These are phyloP conservation scores for Pelmatolapia mariae DNA, from an alignment of 2,113 vertebrate species.

Conservation along the genomic window DNA sequence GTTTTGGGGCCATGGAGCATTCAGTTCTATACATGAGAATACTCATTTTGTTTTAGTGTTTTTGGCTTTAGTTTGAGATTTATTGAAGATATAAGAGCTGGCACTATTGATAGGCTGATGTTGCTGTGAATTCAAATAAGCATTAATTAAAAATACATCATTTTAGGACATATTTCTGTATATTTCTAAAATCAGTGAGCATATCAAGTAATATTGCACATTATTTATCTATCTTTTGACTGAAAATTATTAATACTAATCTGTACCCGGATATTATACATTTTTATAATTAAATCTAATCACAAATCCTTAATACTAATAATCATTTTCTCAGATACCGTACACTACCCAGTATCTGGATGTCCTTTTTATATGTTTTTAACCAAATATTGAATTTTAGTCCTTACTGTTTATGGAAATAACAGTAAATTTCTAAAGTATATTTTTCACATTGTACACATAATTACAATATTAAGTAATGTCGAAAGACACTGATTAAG, in stretches of 20 bases:
- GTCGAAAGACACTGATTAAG: not conserved
- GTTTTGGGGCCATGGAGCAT: not conserved
- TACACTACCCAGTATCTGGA: not conserved
- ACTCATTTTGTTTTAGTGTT: not conserved
- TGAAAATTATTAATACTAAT: not conserved
- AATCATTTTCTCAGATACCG: not conserved
- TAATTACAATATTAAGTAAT: not conserved
- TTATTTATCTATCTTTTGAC: not conserved
- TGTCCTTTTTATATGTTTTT: not conserved
- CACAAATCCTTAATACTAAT: not conserved
- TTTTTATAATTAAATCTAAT: not conserved
- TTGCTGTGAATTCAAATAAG: not conserved
- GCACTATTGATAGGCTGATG: not conserved
- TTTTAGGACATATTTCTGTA: not conserved
- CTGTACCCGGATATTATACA: not conserved
- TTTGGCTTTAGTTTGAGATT: not conserved
- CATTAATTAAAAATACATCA: fast-evolving
- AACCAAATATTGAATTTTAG: not conserved
- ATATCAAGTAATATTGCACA: not conserved
- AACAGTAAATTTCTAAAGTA: not conserved
- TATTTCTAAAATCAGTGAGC: not conserved
- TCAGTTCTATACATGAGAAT: not conserved
- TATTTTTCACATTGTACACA: not conserved
- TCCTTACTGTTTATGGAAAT: not conserved
- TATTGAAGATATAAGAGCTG: not conserved